Evolutionary conservation across 2,888 invertebrate species (phyloP), one percentile per base, ranked within the genome.

Genomic region (Aleiodes testaceus): DNA sequence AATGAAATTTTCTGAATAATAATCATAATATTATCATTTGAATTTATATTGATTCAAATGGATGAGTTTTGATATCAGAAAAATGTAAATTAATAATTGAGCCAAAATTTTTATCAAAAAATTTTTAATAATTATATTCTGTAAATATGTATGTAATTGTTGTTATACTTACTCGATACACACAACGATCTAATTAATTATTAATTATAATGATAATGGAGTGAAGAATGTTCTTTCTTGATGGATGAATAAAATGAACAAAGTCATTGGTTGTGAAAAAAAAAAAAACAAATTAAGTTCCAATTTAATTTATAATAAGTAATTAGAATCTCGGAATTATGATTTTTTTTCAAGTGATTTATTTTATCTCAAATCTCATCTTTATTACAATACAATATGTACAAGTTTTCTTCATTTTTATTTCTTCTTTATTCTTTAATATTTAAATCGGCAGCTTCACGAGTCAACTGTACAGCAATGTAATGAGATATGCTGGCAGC

Each of bases 301-400:
- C 5, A 26, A 26, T 26, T 26, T 26, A 26, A 26, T 26, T 26
- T 26, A 26, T 3, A 5, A 26, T 26, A 26, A 26, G 64, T n/a
- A n/a, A n/a, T n/a, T n/a, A n/a, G n/a, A n/a, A n/a, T 67, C 30
- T 66, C 64, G 52, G 12, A 69, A 42, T 26, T 30, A 64, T 68
- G 67, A 66, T 55, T 67, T 66, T 66, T 50, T 65, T 72, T 69
- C 55, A 49, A 59, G 67, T 74, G 65, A 44, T 55, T 69, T 66
- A 5, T 68, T 77, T 79, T 77, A 80, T 82, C 79, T 82, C 79
- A 79, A 79, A 82, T 77, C 75, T 76, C 79, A 80, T 80, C 77
- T 83, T 83, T 82, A 83, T 83, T 83, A 83, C 82, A 82, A 79
- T 82, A 80, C 75, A 81, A 79, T 83, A 84, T 84, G 80, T 84